These are phyloP conservation scores for Antigone vipio DNA, from an alignment of 2,113 vertebrate genomes.

Conservation along the genomic window DNA sequence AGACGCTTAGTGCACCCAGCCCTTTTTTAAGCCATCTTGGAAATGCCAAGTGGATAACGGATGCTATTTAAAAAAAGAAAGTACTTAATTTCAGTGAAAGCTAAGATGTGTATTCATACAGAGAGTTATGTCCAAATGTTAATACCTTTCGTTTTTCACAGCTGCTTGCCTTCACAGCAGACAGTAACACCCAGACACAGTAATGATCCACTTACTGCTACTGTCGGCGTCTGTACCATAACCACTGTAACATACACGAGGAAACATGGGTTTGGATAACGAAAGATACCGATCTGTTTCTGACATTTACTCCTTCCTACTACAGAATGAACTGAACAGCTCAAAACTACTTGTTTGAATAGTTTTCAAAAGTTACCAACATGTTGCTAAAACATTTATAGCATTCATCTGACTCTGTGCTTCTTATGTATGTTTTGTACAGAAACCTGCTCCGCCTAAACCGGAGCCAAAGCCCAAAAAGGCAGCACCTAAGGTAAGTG, in stretches of 20 bases:
- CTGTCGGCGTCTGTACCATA: background rate
- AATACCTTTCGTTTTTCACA: background rate
- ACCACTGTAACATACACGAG: accelerated
- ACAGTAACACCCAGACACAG: background rate
- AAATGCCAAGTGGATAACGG: background rate
- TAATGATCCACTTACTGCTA: background rate
- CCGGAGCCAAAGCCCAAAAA: slow-evolving; percentile 89
- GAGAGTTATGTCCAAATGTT: background rate
- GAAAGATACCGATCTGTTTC: background rate
- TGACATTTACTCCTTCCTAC: background rate
- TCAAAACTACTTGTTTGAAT: background rate
- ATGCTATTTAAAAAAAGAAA: background rate
- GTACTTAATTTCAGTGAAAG: background rate
- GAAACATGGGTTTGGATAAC: background rate
- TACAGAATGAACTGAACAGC: background rate
- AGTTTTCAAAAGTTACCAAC: background rate
- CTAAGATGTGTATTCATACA: background rate
- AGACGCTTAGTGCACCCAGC: background rate
- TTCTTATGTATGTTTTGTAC: background rate
- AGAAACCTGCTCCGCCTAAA: slow-evolving; percentile 82
- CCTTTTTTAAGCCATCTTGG: background rate
- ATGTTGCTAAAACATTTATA: background rate
- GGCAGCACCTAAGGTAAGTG: slow-evolving; percentile 83
- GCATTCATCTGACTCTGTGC: background rate
- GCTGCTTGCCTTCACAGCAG: background rate